Evolutionary conservation across 2,797 vertebrate genomes (phyloP).

Genomic region (Ptychobarbus kaznakovi): DNA sequence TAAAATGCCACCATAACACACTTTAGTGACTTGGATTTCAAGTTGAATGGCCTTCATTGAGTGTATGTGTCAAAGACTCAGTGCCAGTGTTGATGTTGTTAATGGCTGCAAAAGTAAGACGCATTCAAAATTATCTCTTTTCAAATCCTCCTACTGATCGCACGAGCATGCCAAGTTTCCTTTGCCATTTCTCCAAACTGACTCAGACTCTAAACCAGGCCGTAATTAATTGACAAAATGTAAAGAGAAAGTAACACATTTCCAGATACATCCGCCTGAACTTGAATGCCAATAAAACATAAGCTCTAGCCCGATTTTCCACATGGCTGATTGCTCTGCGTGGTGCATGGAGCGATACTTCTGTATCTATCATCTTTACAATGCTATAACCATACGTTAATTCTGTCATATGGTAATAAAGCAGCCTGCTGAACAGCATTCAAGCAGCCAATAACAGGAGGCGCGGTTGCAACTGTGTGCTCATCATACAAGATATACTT

Average conservation of each 20-base stretch:
- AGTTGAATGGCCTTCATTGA: conserved; percentile 14
- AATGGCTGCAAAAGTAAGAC: conserved; percentile 47
- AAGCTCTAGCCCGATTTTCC: conserved; percentile 9
- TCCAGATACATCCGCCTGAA: conserved; percentile 18
- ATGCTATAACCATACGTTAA: conserved; percentile 7
- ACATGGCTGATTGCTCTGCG: conserved; percentile 20
- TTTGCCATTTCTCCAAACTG: conserved; percentile 34
- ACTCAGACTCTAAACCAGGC: conserved; percentile 45
- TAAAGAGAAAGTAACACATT: conserved; percentile 23
- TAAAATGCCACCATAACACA: not conserved
- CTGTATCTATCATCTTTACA: conserved; percentile 33
- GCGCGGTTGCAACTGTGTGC: not conserved
- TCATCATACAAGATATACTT: conserved; percentile 10
- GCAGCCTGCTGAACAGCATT: conserved; percentile 27
- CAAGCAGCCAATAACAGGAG: conserved; percentile 5
- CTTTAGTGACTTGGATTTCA: not conserved
- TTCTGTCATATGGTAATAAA: conserved; percentile 32
- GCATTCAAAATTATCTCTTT: conserved; percentile 50
- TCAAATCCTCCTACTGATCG: conserved; percentile 43
- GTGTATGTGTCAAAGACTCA: conserved; percentile 40
- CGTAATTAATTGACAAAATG: conserved; percentile 34
- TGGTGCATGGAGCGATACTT: conserved; percentile 10
- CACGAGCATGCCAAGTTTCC: conserved; percentile 14
- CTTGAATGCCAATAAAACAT: conserved; percentile 15
- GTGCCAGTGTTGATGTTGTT: conserved; percentile 45